Evolutionary conservation across 92 coral and sea anemone genomes (phyloP), one percentile per base, ranked within the genome.

Genomic region (Nematostella vectensis): DNA sequence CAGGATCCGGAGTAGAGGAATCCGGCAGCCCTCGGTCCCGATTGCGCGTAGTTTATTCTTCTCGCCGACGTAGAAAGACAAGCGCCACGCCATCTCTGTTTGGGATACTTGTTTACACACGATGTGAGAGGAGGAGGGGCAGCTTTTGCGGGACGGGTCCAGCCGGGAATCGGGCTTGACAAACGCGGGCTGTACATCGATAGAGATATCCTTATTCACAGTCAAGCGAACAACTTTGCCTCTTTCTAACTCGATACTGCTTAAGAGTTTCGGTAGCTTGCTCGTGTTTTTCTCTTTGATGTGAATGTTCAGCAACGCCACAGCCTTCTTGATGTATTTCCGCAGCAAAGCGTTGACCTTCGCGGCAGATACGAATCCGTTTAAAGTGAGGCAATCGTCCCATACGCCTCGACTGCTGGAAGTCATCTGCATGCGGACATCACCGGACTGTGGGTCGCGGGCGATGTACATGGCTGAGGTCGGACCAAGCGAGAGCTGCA

Each of bases 51-150:
- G 59, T 29, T 88, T 85, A 39, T 93, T 93, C 56, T 93, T 93
- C 68, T 93, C 99, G 27, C 78, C 99, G 21, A 93, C 99, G 57
- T 82, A 75, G 62, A 93, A 93, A 15, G 88, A 82, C 21, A 77
- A 67, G 27, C 83, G 80, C 99, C 99, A 93, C 15, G 82, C 68
- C 77, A 93, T 75, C 52, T 78, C 95, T 68, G 62, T 87, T 48
- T 81, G 88, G 28, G 70, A 67, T 44, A 56, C 71, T 0, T 91
- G 75, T 60, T 85, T 70, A 65, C 83, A 83, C 2, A 93, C 94
- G 21, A 87, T 82, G 58, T 93, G 99, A 11, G 99, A 93, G 0
- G 99, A 93, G 8, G 96, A 87, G 0, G 99, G 99, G 21, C 95
- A 88, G 50, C 85, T 95, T 17, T 85, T 85, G 29, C 94, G 80